Base-by-base conservation (phyloP, 2,888 invertebrate species). In the Andrena fulva region DNA sequence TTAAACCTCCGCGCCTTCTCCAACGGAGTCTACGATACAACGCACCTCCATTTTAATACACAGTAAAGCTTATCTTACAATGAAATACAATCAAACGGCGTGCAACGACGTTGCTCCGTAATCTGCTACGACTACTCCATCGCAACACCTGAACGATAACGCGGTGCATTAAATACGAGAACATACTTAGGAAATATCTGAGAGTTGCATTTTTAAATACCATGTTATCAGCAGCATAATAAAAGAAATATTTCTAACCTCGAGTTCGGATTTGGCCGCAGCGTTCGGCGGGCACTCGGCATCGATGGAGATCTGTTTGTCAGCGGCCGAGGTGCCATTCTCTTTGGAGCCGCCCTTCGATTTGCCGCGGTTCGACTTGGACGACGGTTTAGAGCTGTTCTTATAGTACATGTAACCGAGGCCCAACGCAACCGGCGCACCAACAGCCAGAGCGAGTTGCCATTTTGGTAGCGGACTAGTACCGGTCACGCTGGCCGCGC, bases 401-500 rank as follows among this genome's bases (percentile, higher is more conserved):
- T 95, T 95, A 91, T 96, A 95, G 94, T 96, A 97, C 95, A 97
- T 97, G 92, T 97, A 96, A 91, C 97, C 97, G 92, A 98, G 94
- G 77, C 98, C 98, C 76, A 97, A 95, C 80, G 97, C 97, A 88
- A 98, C 95, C 91, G 98, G 97, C 85, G 98, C 97, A 89, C 98
- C 98, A 85, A 98, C 95, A 80, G 97, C 96, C 84, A 98, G 95
- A 82, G 97, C 98, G 91, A 98, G 95, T 95, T 98, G 97, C 98
- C 98, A 98, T 95, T 97, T 98, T 88, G 96, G 96, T 94, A 96
- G 95, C 71, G 96, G 95, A 93, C 95, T 95, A 42, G 42, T 42
- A 92, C 95, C 89, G 77, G 86, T 54, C 77, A 91, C 89, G 80
- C 89, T 87, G 80, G 90, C 89, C 63, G 89, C 88, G 78, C 90